Evolutionary conservation across 2,888 invertebrate genomes (phyloP).

Genomic region (Polia nebulosa): DNA sequence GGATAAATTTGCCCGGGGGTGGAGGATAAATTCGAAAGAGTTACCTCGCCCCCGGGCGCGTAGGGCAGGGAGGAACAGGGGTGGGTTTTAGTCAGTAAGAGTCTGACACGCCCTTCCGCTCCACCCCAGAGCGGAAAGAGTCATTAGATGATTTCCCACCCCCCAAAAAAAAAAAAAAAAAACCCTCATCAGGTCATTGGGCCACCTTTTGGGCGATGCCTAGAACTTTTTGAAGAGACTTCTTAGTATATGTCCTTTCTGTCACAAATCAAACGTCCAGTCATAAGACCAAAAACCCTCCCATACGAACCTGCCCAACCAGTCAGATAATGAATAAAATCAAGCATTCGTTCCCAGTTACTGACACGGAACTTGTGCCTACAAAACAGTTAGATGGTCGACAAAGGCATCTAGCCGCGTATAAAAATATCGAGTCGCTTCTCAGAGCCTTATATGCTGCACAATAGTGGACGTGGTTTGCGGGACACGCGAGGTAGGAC

Average conservation of each 20-base stretch:
- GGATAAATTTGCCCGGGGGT: too few relatives aligned
- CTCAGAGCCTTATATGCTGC: slow-evolving; percentile 86
- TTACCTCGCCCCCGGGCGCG: too few relatives aligned
- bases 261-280: not conserved
- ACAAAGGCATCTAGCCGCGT: slow-evolving; percentile 85
- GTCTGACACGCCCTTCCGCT: too few relatives aligned
- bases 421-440: slow-evolving; percentile 88
- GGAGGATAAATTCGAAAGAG: too few relatives aligned
- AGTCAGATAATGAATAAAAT: slow-evolving; percentile 59
- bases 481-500: slow-evolving; percentile 76
- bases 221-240: not conserved
- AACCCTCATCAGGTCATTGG: too few relatives aligned
- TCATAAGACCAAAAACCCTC: not conserved
- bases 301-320: not conserved
- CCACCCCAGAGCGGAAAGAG: too few relatives aligned
- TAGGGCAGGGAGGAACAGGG: too few relatives aligned
- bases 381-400: slow-evolving; percentile 76
- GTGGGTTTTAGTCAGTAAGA: too few relatives aligned
- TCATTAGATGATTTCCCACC: too few relatives aligned
- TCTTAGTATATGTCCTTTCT: not conserved
- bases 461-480: slow-evolving; percentile 88
- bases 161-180: too few relatives aligned
- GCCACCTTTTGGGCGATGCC: not conserved
- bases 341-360: slow-evolving; percentile 46
- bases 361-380: slow-evolving; percentile 65